Base-by-base conservation (phyloP, 2,113 vertebrate genomes). In the Aptenodytes forsteri region DNA sequence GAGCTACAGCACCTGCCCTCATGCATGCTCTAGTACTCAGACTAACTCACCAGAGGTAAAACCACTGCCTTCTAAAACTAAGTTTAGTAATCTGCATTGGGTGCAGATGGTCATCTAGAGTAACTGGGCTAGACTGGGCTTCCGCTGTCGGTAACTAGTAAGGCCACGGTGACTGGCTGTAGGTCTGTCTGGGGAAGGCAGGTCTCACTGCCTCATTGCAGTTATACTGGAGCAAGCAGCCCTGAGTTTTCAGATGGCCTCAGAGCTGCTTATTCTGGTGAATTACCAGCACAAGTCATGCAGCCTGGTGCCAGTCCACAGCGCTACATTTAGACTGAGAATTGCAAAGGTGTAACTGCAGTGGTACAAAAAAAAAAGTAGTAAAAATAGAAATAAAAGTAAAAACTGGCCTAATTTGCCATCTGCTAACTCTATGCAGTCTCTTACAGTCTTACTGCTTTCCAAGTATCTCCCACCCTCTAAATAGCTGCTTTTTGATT, bases 361-460 rank as follows among this genome's bases (percentile, higher is more conserved):
- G 62, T 70, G 66, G 40, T 49, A 26, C 18, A 21, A 30, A 56
- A 71, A 65, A 47, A 25, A 50, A 46, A 47, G 44, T n/a, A 93
- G 62, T 77, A 87, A 92, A 95, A 94, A 67, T 47, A 93, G 82
- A 95, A 93, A 94, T 87, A 89, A 87, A 92, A 65, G 86, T 61
- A 87, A 89, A 95, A 89, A 85, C 70, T 36, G 56, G 73, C 58
- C 49, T 78, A 83, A 93, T 96, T 96, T 96, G 73, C 96, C 94
- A 96, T 96, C 91, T 97, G 95, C 50, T 94, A 86, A 82, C 89
- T 96, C 58, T 16, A 12, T 79, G 89, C 81, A 75, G 55, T 62
- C 32, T 82, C 80, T 85, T 61, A 77, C 0, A 87, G 58, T 69
- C 77, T 81, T 90, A 87, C 2, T 62, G 78, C 91, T 95, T 96